phyloP scores from a whole-genome alignment of 2,888 invertebrate species.

The Theretra japonica region DNA sequence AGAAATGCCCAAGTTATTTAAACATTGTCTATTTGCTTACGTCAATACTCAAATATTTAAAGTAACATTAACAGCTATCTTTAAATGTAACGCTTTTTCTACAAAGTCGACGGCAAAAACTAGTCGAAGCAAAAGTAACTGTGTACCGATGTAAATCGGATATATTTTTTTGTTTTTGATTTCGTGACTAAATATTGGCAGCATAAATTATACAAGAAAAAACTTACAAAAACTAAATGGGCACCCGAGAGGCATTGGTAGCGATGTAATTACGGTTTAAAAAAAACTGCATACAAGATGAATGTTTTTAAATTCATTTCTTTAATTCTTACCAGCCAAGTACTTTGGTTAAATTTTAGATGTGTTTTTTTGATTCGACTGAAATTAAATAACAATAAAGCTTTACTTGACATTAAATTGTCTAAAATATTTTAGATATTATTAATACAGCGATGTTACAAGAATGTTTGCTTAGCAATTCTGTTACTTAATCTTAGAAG shows the following conservation, averaged over 20 bases:
- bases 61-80: not conserved
- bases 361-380: not conserved
- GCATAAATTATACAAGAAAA: slow-evolving; percentile 4
- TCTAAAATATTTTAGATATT: too few species aligned
- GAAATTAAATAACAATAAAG: too few species aligned
- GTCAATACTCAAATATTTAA: not conserved
- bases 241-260: slow-evolving; percentile 5
- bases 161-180: slow-evolving; percentile 7
- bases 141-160: not conserved
- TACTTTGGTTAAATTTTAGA: not conserved
- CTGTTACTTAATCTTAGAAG: not conserved
- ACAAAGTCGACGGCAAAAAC: not conserved
- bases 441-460: too few species aligned
- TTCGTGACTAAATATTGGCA: slow-evolving; percentile 9
- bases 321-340: not conserved
- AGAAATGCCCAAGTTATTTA: too few species aligned
- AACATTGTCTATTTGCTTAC: not conserved
- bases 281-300: not conserved
- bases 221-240: slow-evolving; percentile 6
- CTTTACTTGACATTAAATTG: too few species aligned
- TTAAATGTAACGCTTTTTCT: not conserved
- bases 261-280: slow-evolving; percentile 14
- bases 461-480: not conserved
- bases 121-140: not conserved
- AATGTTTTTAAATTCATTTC: not conserved